phyloP scores from a whole-genome alignment of 2,797 vertebrate genomes.

The Typhlichthys subterraneus region DNA sequence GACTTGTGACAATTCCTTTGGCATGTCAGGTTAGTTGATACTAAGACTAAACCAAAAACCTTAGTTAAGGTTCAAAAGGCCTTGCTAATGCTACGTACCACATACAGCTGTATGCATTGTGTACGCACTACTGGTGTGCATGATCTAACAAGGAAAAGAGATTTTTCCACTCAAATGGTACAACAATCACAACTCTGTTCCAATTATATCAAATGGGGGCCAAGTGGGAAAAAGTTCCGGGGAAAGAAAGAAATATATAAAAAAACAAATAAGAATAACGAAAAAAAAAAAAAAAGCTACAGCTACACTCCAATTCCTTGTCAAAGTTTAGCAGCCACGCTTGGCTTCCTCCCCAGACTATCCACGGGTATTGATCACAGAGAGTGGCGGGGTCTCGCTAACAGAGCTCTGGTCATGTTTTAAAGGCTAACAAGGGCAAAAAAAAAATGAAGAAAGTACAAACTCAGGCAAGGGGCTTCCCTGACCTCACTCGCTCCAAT shows the following conservation, averaged over 20 bases:
- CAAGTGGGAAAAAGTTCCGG: too few relatives aligned
- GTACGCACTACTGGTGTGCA: slow-evolving; percentile 10
- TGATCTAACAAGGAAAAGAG: slow-evolving; percentile 37
- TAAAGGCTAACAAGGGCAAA: slow-evolving; percentile 68
- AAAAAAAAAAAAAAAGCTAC: slow-evolving; percentile 30
- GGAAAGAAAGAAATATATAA: too few relatives aligned
- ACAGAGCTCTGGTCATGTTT: slow-evolving; percentile 50
- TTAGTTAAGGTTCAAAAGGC: neutral
- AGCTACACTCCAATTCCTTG: slow-evolving; percentile 20
- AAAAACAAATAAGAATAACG: neutral
- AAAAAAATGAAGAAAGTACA: slow-evolving; percentile 69
- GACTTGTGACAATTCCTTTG: too few relatives aligned
- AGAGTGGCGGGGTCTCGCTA: slow-evolving; percentile 38
- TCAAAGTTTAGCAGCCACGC: slow-evolving; percentile 44
- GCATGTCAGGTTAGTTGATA: neutral
- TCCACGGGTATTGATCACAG: slow-evolving; percentile 62
- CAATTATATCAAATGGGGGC: slow-evolving; percentile 66
- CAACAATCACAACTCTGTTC: slow-evolving; percentile 34
- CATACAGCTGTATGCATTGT: slow-evolving; percentile 1
- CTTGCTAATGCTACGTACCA: neutral
- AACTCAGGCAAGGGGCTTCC: slow-evolving; percentile 48
- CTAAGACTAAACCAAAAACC: slow-evolving; percentile 5
- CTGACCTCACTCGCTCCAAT: slow-evolving; percentile 55
- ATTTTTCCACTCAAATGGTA: slow-evolving; percentile 37
- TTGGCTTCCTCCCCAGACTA: slow-evolving; percentile 51